Evolutionary conservation across 2,113 vertebrate species (phyloP).

Genomic region (Tychaedon coryphoeus): DNA sequence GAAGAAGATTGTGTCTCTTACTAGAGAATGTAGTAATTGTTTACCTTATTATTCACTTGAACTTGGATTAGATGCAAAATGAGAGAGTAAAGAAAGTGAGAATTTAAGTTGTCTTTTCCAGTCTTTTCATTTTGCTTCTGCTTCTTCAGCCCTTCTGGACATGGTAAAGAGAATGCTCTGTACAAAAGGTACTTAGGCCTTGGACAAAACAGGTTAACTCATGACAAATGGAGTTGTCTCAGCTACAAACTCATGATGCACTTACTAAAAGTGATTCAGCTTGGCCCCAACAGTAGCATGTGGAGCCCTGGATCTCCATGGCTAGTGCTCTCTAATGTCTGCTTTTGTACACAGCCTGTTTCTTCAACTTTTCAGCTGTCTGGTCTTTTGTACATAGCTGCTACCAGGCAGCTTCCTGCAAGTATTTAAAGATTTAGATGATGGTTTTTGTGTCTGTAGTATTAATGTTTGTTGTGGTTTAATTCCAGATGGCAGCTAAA

Average conservation of each 20-base stretch:
- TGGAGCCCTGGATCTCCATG: background rate
- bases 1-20: background rate
- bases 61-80: background rate
- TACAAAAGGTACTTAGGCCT: background rate
- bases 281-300: background rate
- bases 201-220: background rate
- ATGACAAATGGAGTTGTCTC: background rate
- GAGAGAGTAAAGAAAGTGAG: background rate
- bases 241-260: background rate
- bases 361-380: background rate
- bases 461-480: background rate
- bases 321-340: background rate
- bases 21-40: background rate
- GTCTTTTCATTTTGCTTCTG: background rate
- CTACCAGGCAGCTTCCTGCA: background rate
- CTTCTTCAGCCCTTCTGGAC: background rate
- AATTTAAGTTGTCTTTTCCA: background rate
- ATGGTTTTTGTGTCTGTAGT: background rate
- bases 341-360: rapidly evolving
- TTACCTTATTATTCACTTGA: background rate
- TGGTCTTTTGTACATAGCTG: background rate
- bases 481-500: background rate
- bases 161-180: background rate
- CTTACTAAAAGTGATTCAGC: background rate
- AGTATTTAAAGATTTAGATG: background rate